phyloP scores from a whole-genome alignment of 2,113 vertebrate genomes.

The Hemibagrus wyckioides region DNA sequence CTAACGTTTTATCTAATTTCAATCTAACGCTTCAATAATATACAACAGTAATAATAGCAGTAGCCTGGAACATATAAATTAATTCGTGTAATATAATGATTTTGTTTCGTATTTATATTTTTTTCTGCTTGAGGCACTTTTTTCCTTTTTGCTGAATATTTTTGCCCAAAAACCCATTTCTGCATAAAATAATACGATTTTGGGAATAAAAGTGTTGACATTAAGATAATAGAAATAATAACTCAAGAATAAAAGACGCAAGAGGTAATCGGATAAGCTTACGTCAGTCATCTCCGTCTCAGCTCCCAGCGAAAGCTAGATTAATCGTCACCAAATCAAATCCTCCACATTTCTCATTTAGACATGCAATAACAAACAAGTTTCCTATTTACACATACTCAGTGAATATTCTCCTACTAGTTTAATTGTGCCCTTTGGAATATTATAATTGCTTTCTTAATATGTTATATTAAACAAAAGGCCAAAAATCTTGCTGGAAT shows the following conservation, averaged over 20 bases:
- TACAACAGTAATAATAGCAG: not conserved
- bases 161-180: not conserved
- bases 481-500: not conserved
- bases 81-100: not conserved
- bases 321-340: not conserved
- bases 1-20: not conserved
- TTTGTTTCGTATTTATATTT: not conserved
- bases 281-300: not conserved
- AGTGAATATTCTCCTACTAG: not conserved
- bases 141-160: not conserved
- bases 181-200: not conserved
- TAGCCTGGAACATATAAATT: not conserved
- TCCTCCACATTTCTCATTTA: not conserved
- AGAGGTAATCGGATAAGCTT: not conserved
- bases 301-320: not conserved
- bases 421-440: not conserved
- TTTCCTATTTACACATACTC: not conserved
- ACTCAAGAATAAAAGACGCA: not conserved
- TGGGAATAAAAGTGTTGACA: slow-evolving; percentile 4
- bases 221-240: not conserved
- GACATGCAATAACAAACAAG: not conserved
- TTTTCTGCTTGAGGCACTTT: not conserved
- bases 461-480: not conserved
- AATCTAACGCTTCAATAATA: not conserved
- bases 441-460: not conserved